Conservation (phyloP, 2,797 vertebrate species). For the Sebastes taczanowskii region DNA sequence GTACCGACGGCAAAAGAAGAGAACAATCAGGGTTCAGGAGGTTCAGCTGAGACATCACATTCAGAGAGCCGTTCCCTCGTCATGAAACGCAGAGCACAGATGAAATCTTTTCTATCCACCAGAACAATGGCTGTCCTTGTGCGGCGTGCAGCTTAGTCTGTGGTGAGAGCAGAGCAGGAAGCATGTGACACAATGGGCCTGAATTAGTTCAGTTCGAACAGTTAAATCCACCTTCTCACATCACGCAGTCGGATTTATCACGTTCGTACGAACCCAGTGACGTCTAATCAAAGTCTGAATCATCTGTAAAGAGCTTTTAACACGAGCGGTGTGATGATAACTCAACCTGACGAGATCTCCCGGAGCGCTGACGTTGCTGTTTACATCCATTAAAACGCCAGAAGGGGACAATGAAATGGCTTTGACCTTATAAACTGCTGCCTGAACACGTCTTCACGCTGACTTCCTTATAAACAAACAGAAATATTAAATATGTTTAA, state of each 20-base stretch:
- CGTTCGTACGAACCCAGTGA: neutral
- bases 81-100: neutral
- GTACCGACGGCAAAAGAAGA: neutral
- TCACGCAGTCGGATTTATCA: neutral
- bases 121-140: slow-evolving; percentile 42
- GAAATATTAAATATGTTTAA: too few relatives aligned
- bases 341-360: neutral
- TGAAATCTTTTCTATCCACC: slow-evolving; percentile 7
- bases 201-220: slow-evolving; percentile 13
- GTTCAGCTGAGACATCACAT: slow-evolving; percentile 8
- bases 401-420: neutral
- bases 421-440: neutral
- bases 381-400: neutral
- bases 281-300: neutral
- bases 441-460: neutral
- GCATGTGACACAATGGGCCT: slow-evolving; percentile 40
- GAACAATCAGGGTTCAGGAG: slow-evolving; percentile 10
- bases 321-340: neutral
- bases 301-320: neutral
- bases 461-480: neutral
- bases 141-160: neutral
- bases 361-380: neutral
- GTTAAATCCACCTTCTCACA: slow-evolving; percentile 5
- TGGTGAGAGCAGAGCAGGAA: slow-evolving; percentile 20
- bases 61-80: neutral